Evolutionary conservation across 1,140 invertebrate genomes (phyloP).

Genomic region (Brachionus paranguensis): DNA sequence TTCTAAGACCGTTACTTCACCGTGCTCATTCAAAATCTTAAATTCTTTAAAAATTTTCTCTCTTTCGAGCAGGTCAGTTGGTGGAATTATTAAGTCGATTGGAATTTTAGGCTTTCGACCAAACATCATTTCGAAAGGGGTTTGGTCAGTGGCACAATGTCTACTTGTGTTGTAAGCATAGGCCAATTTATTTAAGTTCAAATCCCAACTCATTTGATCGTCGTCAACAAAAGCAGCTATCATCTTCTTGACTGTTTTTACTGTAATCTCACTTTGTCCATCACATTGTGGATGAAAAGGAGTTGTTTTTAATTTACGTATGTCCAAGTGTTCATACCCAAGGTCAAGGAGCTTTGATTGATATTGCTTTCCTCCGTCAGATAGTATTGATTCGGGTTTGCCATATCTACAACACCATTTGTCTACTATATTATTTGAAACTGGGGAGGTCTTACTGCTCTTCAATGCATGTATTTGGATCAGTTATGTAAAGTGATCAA

Average conservation of each 20-base stretch:
- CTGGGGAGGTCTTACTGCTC: neutral
- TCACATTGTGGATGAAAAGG: no score
- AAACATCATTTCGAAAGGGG: no score
- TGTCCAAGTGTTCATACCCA: no score
- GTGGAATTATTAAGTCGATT: no score
- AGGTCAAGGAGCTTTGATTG: neutral
- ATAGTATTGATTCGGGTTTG: neutral
- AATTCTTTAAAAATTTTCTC: neutral
- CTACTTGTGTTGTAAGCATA: neutral
- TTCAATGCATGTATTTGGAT: neutral
- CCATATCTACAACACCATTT: neutral
- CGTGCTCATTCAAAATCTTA: no score
- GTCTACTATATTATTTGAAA: neutral
- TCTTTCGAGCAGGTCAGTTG: neutral
- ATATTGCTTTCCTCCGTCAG: neutral
- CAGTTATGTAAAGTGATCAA: neutral
- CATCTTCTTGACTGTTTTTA: neutral
- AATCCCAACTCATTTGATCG: neutral
- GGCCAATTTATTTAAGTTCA: neutral
- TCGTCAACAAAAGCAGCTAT: neutral
- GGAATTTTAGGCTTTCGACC: no score
- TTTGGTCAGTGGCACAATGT: no score
- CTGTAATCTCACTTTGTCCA: neutral
- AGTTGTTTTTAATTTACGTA: no score
- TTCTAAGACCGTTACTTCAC: neutral